A percentile compares a stretch with the other conserved stretches of the same genome.
These are phyloP conservation scores for Diglossa cyanea DNA, from an alignment of 2,797 vertebrate species.

Conservation along the genomic window DNA sequence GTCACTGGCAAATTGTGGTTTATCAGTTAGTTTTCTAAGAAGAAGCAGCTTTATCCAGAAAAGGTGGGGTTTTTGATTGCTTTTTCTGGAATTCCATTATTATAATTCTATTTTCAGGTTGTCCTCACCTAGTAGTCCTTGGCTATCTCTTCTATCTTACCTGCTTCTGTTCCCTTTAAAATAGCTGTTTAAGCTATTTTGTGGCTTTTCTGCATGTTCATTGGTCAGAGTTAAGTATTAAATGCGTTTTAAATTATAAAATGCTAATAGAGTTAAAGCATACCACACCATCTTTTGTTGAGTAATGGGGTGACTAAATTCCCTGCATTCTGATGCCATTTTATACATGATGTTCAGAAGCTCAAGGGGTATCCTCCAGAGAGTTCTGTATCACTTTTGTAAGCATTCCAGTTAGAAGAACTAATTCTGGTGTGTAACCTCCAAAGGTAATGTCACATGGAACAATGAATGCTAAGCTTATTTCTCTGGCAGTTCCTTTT, in stretches of 20 bases:
- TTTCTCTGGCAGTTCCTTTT: background rate
- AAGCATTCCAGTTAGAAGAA: background rate
- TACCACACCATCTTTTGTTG: background rate
- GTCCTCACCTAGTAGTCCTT: background rate
- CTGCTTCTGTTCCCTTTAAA: background rate
- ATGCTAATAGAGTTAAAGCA: background rate
- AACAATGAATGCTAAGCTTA: background rate
- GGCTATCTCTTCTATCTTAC: background rate
- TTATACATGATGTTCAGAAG: background rate
- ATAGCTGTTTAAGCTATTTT: background rate
- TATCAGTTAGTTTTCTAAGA: background rate
- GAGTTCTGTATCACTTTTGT: background rate
- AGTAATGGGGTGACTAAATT: background rate
- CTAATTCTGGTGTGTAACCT: background rate
- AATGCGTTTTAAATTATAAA: background rate
- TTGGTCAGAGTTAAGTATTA: background rate
- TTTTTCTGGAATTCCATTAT: background rate
- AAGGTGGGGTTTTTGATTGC: fast-evolving
- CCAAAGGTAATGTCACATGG: background rate
- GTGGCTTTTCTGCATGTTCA: background rate
- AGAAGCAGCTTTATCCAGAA: background rate
- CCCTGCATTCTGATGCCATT: background rate
- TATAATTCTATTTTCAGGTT: background rate
- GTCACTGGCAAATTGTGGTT: background rate
- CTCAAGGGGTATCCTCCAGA: background rate